phyloP scores from a whole-genome alignment of 2,888 invertebrate species.

The Epinotia demarniana region DNA sequence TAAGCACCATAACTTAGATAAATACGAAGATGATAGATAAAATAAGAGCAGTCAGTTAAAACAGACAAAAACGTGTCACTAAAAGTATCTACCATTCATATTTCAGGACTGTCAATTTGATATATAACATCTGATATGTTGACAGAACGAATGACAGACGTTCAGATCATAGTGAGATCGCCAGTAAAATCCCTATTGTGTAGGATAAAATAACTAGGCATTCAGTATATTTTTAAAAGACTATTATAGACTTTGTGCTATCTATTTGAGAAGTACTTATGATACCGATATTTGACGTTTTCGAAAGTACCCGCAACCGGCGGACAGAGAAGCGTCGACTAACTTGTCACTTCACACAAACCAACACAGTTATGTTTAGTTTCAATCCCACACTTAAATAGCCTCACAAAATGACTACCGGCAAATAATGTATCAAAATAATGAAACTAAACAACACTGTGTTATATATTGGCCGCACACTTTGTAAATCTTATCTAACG shows the following conservation, averaged over 20 bases:
- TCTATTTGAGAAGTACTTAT: constrained; percentile 11
- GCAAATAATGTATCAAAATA: constrained; percentile 33
- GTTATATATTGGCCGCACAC: constrained; percentile 31
- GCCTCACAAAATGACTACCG: constrained; percentile 36
- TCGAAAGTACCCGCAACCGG: constrained; percentile 42
- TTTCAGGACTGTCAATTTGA: not conserved
- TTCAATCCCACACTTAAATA: constrained; percentile 17
- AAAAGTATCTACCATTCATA: not conserved
- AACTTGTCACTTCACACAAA: constrained; percentile 34
- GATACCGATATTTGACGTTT: not conserved
- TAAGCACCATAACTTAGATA: constrained; percentile 25
- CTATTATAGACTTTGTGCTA: constrained; percentile 28
- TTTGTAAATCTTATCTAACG: constrained; percentile 40
- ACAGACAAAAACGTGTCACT: not conserved
- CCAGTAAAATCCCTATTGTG: not conserved
- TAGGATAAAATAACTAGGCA: not conserved
- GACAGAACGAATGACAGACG: not conserved
- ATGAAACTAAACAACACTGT: constrained; percentile 31
- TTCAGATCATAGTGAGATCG: constrained; percentile 12
- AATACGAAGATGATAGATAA: constrained; percentile 1
- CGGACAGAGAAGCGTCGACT: constrained; percentile 41
- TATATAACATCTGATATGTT: not conserved
- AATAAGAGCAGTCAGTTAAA: not conserved
- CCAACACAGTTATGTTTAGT: constrained; percentile 23
- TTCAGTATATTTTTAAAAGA: constrained; percentile 10